Conservation (phyloP, 2,888 invertebrate genomes). For the Tetramorium bicarinatum region DNA sequence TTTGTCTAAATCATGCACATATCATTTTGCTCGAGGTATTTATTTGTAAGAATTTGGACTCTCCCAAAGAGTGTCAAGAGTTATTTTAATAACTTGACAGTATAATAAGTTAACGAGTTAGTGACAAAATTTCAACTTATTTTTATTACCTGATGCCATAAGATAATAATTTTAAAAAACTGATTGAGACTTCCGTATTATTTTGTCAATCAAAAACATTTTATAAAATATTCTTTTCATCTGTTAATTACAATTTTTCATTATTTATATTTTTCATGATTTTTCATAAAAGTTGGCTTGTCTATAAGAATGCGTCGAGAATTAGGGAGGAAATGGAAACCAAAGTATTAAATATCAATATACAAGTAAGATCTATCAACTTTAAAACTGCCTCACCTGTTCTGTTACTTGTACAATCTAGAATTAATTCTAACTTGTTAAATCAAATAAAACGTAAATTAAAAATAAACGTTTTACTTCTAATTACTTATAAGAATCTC, state of each 20-base stretch:
- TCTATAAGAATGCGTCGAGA: conserved; percentile 13
- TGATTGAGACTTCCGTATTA: not conserved
- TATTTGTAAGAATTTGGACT: not conserved
- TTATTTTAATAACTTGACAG: not conserved
- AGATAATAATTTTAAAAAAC: not conserved
- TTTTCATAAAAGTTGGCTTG: not conserved
- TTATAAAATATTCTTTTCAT: not conserved
- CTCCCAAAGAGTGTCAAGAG: not conserved
- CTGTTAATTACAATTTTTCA: conserved; percentile 9
- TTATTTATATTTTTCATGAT: not conserved
- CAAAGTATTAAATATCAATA: conserved; percentile 81
- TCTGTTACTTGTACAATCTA: conserved; percentile 70
- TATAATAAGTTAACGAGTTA: not conserved
- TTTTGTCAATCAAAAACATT: not conserved
- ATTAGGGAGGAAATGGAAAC: conserved; percentile 72
- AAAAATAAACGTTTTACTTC: conserved; percentile 33
- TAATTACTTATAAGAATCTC: conserved; percentile 50
- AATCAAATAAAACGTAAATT: conserved; percentile 17
- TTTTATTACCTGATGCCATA: not conserved
- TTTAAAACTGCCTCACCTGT: conserved; percentile 65
- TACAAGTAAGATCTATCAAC: conserved; percentile 66
- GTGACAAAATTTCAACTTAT: not conserved
- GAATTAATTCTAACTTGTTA: conserved; percentile 56
- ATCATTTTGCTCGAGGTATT: not conserved
- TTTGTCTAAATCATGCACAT: not conserved